Conservation (phyloP, 2,113 vertebrate species). For the Steatornis caripensis region DNA sequence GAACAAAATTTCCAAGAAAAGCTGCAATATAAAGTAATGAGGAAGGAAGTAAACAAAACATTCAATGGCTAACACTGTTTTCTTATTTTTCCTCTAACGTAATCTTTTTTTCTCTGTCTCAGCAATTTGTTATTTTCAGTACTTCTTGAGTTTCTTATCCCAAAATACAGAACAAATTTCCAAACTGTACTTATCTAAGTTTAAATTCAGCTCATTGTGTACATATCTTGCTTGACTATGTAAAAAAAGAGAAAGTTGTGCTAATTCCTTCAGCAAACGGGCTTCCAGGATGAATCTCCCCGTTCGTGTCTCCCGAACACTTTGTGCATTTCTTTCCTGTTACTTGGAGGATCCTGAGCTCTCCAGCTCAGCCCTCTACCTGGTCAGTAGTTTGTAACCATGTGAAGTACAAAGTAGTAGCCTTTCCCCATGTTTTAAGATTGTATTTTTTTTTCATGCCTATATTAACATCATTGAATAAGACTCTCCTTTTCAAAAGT, state of each 20-base stretch:
- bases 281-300: neutral
- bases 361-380: neutral
- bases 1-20: neutral
- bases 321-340: neutral
- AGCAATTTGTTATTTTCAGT: neutral
- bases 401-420: neutral
- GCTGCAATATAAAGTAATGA: neutral
- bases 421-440: neutral
- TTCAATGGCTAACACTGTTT: neutral
- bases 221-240: neutral
- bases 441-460: neutral
- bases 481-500: neutral
- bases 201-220: neutral
- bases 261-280: neutral
- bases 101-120: neutral
- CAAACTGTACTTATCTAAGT: neutral
- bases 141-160: neutral
- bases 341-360: neutral
- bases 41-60: neutral
- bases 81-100: neutral
- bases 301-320: neutral
- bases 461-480: neutral
- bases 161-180: neutral
- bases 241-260: neutral
- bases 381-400: neutral